Percentiles rank a stretch among this genome's conserved stretches.
These are phyloP conservation scores for Amphimallon solstitiale DNA, from an alignment of 2,888 invertebrate species.

Conservation along the genomic window DNA sequence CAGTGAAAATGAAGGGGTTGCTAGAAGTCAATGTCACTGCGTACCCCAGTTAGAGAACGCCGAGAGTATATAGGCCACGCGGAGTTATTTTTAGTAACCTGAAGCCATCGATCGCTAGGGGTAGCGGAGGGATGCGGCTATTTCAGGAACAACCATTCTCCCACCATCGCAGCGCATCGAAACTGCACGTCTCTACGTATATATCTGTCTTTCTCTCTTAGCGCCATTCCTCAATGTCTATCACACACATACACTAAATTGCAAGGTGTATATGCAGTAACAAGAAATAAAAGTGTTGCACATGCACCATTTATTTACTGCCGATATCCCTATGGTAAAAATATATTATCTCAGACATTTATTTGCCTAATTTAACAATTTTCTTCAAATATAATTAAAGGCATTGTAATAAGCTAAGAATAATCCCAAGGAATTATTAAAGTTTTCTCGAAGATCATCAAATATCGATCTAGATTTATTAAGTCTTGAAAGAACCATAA, in stretches of 20 bases:
- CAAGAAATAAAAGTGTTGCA: conserved; percentile 1
- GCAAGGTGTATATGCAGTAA: neutral
- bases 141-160: conserved; percentile 57
- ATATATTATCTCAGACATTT: too few species aligned
- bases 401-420: too few species aligned
- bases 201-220: conserved; percentile 4
- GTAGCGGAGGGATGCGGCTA: conserved; percentile 58
- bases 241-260: too few species aligned
- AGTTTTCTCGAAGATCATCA: too few species aligned
- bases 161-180: conserved; percentile 32
- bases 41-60: conserved; percentile 54
- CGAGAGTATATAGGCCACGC: conserved; percentile 56
- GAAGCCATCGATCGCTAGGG: conserved; percentile 61
- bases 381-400: too few species aligned
- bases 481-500: too few species aligned
- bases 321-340: too few species aligned
- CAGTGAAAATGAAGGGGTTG: conserved; percentile 31
- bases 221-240: neutral
- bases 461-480: too few species aligned
- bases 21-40: conserved; percentile 56
- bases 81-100: conserved; percentile 62
- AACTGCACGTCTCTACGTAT: conserved; percentile 29
- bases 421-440: too few species aligned
- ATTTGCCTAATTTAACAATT: too few species aligned
- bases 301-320: too few species aligned